phyloP scores from a whole-genome alignment of 2,888 invertebrate genomes.

The Apoderus coryli region DNA sequence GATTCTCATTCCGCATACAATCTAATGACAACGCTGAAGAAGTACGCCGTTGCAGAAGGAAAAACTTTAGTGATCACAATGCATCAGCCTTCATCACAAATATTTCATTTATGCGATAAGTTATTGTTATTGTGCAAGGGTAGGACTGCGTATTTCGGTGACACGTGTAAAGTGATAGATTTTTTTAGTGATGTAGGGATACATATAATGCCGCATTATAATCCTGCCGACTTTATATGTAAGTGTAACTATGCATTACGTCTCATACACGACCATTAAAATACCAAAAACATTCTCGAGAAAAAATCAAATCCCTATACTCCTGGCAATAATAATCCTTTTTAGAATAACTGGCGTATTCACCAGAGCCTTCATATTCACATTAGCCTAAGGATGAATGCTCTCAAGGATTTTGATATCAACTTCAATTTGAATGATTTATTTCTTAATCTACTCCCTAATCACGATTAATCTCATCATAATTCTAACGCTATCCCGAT shows the following conservation, averaged over 20 bases:
- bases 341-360: conserved; percentile 1
- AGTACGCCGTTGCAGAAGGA: conserved; percentile 58
- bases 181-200: conserved; percentile 59
- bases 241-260: conserved; percentile 34
- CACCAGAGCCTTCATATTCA: not conserved
- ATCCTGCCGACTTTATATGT: conserved; percentile 75
- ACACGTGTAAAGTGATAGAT: conserved; percentile 52
- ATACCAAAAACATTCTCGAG: not conserved
- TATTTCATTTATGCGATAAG: conserved; percentile 71
- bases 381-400: no score
- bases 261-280: not conserved
- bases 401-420: no score
- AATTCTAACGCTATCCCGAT: no score
- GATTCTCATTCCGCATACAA: conserved; percentile 67
- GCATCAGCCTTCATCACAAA: conserved; percentile 72
- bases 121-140: conserved; percentile 55
- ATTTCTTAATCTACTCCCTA: no score
- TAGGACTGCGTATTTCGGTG: conserved; percentile 63
- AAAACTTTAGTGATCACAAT: conserved; percentile 68
- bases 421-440: no score
- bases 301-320: not conserved
- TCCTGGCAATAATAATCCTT: not conserved
- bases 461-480: no score
- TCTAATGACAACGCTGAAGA: conserved; percentile 56
- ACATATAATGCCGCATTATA: conserved; percentile 59